Evolutionary conservation across 2,113 vertebrate genomes (phyloP), one percentile per base, ranked within the genome.

Genomic region (Phrynosoma blainvillii): DNA sequence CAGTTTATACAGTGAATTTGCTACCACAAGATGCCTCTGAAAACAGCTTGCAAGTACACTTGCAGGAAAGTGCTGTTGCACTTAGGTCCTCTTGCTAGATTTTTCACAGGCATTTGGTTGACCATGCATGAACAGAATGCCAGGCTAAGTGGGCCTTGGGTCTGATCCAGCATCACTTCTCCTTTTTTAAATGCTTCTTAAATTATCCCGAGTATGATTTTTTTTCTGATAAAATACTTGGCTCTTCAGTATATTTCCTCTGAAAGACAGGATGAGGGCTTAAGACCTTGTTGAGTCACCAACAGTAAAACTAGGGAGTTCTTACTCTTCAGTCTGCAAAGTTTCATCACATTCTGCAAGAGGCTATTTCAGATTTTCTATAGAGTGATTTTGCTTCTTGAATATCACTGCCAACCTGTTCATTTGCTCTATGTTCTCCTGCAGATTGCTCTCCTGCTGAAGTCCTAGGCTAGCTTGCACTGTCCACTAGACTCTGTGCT

Each of bases 391-490:
- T 65, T 91, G 0, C 85, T 85, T 25, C 30, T 76, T 84, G 79
- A 87, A 87, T 93, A 86, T 40, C 71, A 71, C 89, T 92, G 0
- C 83, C 76, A 10, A 85, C 96, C 47, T 94, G 47, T 95, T 92
- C 84, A 91, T 86, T 91, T 91, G 92, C 84, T 91, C 81, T 93
- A 4, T 95, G 85, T 95, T 95, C 93, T 92, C 84, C 8, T 94
- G 87, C 94, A 97, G 97, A 94, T 93, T 88, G 71, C 89, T 94
- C 92, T 88, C 5, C 89, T 92, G 89, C 92, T 93, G 92, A 94
- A 91, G 89, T 89, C 92, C 76, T 14, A 81, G n/a, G 82, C 80
- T 93, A 90, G 73, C 91, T 92, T 89, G 78, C 21, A 40, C 59
- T 71, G 88, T 90, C 93, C 87, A 77, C 82, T 76, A 78, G 84